Base-by-base conservation (phyloP, 92 coral and sea anemone species). In the Umimayanthus chanpuru region DNA sequence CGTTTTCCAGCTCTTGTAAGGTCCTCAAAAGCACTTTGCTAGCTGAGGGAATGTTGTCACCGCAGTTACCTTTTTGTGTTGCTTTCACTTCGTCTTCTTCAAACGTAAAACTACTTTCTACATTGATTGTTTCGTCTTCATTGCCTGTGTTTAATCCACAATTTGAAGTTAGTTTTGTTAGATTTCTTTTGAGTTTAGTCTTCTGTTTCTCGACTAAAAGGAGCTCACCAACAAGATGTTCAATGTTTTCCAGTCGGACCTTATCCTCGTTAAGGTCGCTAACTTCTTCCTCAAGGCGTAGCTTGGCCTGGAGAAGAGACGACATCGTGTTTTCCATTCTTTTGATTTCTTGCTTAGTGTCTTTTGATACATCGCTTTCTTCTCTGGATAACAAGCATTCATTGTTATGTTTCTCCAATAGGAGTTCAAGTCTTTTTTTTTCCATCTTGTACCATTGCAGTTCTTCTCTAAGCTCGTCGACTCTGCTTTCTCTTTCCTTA, bases 141-240 rank as follows among this genome's bases (percentile, higher is more conserved):
- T 8, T 5, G 68, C 25, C 9, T 61, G 30, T 21, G 38, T 38
- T 71, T 5, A 71, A 5, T 23, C 65, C 50, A 29, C 67, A 9
- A 28, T 49, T 32, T 18, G 47, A 55, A 49, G 82, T 50, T 40
- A 75, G 53, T 21, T 1, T 26, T 75, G 40, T 77, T 61, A 94
- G 85, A 47, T 90, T 90, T 61, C 82, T 89, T 74, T 92, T 92
- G 23, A 95, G 80, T 65, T 86, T 85, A 1, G 58, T 25, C 78
- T 94, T 93, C 30, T 93, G 98, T 21, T 96, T 94, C 36, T 97
- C 99, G 20, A 95, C 92, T 3, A 77, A 90, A 5, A 97, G 94
- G 4, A 97, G 86, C 61, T 94, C 94, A 73, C 92, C 94, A 39
- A 95, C 95, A 25, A 92, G 89, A 64, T 73, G 76, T 81, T 94